A percentile compares a stretch with the other conserved stretches of the same genome.
phyloP scores from a whole-genome alignment of 2,113 vertebrate species.

The Fulica atra region DNA sequence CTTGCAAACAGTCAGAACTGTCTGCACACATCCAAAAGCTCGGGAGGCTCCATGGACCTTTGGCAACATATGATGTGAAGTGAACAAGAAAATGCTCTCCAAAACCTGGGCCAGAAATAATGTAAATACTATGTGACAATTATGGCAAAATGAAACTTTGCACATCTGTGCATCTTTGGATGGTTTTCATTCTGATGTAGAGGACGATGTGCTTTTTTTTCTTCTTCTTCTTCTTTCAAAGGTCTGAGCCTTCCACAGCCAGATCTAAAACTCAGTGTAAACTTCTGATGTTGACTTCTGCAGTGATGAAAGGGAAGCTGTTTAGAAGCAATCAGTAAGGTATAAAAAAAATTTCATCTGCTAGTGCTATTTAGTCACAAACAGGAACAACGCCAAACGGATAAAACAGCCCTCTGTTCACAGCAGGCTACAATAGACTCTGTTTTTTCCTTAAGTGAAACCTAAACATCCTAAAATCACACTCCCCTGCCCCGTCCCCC shows the following conservation, averaged over 20 bases:
- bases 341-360: neutral
- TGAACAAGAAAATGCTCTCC: neutral
- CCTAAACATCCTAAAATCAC: neutral
- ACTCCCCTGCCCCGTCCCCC: neutral
- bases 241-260: neutral
- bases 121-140: neutral
- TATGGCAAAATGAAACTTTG: neutral
- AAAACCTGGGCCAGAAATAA: neutral
- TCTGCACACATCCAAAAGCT: neutral
- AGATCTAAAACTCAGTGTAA: neutral
- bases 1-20: slow-evolving; percentile 4
- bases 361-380: neutral
- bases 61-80: neutral
- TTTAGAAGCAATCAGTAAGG: neutral
- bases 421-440: neutral
- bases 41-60: neutral
- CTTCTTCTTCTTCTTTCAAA: neutral
- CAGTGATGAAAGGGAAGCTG: neutral
- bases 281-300: neutral
- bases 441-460: neutral
- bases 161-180: neutral
- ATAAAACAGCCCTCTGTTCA: neutral
- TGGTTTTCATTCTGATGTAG: neutral
- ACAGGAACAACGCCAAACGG: neutral
- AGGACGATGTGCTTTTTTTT: neutral